Percentiles rank a stretch among this genome's conserved stretches.
Evolutionary conservation across 2,888 invertebrate genomes (phyloP).

Genomic region (Syritta pipiens): DNA sequence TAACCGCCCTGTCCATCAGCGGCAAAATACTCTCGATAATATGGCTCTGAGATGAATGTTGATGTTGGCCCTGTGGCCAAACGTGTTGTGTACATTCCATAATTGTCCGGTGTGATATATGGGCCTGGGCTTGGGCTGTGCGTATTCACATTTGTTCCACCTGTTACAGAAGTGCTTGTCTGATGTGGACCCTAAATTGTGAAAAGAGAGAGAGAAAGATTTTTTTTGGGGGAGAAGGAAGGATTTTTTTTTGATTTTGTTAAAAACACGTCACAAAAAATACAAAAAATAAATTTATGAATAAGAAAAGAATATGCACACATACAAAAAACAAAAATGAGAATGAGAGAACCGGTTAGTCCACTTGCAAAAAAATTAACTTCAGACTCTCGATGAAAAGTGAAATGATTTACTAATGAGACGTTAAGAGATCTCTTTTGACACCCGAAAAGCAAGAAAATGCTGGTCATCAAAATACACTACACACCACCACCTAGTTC

Average conservation of each 20-base stretch:
- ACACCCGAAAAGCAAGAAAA: slow-evolving; percentile 23
- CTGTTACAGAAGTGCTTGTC: slow-evolving; percentile 72
- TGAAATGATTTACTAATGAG: slow-evolving; percentile 72
- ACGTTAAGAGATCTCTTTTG: slow-evolving; percentile 60
- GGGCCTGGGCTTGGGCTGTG: slow-evolving; percentile 79
- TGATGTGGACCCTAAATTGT: slow-evolving; percentile 75
- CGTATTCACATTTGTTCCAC: slow-evolving; percentile 76
- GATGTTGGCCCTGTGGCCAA: slow-evolving; percentile 78
- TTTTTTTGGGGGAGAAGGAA: slow-evolving; percentile 39
- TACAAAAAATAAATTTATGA: too few species aligned
- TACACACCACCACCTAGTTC: background rate
- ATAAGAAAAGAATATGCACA: background rate
- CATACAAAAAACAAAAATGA: slow-evolving; percentile 42
- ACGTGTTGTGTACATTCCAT: slow-evolving; percentile 79
- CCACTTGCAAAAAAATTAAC: slow-evolving; percentile 45
- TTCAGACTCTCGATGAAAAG: slow-evolving; percentile 68
- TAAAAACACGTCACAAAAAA: slow-evolving; percentile 41
- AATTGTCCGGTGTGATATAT: slow-evolving; percentile 78
- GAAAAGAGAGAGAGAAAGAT: slow-evolving; percentile 38
- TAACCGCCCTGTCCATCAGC: slow-evolving; percentile 80
- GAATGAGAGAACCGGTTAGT: slow-evolving; percentile 48
- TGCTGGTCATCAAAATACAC: slow-evolving; percentile 47
- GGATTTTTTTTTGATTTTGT: slow-evolving; percentile 26
- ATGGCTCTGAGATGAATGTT: slow-evolving; percentile 86
- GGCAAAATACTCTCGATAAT: slow-evolving; percentile 88